A percentile compares a stretch with the other conserved stretches of the same genome.
phyloP scores from a whole-genome alignment of 2,113 vertebrate genomes.

The Leucoraja erinaceus region DNA sequence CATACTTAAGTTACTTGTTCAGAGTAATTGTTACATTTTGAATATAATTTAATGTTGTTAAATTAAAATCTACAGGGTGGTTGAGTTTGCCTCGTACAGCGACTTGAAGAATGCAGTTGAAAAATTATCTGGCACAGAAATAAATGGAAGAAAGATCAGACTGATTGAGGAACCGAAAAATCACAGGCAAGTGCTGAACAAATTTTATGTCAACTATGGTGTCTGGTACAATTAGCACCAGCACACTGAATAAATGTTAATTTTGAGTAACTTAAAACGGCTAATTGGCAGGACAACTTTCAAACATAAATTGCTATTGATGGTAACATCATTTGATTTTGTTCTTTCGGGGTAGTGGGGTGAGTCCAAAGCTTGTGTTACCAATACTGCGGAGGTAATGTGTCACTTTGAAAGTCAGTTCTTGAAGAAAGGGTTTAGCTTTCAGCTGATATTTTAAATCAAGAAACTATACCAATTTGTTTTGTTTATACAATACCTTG shows the following conservation, averaged over 20 bases:
- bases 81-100: slow-evolving; percentile 92
- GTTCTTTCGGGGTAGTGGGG: background rate
- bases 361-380: background rate
- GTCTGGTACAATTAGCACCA: background rate
- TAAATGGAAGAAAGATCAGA: slow-evolving; percentile 95
- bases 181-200: slow-evolving; percentile 60
- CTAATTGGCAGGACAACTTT: background rate
- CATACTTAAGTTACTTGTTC: background rate
- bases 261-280: background rate
- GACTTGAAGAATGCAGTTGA: slow-evolving; percentile 95
- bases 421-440: no score
- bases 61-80: slow-evolving; percentile 63
- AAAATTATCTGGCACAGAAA: slow-evolving; percentile 93
- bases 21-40: background rate
- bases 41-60: background rate
- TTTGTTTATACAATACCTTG: no score
- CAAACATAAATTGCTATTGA: background rate
- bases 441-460: no score
- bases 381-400: background rate
- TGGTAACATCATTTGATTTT: background rate
- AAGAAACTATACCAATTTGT: no score
- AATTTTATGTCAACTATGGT: background rate
- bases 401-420: background rate
- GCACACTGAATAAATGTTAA: background rate
- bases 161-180: slow-evolving; percentile 86